Evolutionary conservation across 2,888 invertebrate species (phyloP), one percentile per base, ranked within the genome.

Genomic region (Drosophila limbata): DNA sequence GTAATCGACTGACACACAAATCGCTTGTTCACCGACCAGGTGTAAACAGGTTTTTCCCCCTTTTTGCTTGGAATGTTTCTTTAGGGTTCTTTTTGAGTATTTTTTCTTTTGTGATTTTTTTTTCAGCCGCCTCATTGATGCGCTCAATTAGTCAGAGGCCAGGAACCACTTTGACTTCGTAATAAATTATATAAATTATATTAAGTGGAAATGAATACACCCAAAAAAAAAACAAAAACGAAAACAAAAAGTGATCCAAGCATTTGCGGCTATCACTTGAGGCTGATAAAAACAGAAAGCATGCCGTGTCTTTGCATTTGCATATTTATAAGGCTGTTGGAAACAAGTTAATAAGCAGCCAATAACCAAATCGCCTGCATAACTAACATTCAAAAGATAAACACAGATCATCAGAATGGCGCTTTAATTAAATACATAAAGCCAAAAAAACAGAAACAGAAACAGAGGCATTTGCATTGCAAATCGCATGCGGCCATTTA

Each of bases 1-100:
- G 80, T 76, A 71, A 83, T 77, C 81, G 84, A 57, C 83, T 83
- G 87, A 84, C 87, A 89, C 88, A 84, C 89, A 84, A 89, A 84
- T 84, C 72, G 79, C 67, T 80, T 69, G 77, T 70, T 79, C 79
- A 31, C 45, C 47, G 60, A 67, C 70, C 87, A 81, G 48, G 65
- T 72, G 89, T 72, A 87, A 89, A 83, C 89, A 51, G 87, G 83
- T 89, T 89, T 83, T 55, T 71, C 73, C 81, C 53, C 35, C 17
- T 15, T 6, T 13, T 15, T 10, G 33, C 61, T 35, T 51, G 28
- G 44, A 64, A 56, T 62, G 55, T 55, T 48, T 60, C 48, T 56
- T 47, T 21, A 35, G 50, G 40, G 33, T 77, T 77, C 57, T 69
- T 59, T 39, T 45, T 40, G 9, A 17, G 17, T 15, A 45, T 51